A percentile compares a stretch with the other conserved stretches of the same genome.
Evolutionary conservation across 2,113 vertebrate genomes (phyloP).

Genomic region (Pelodiscus sinensis): DNA sequence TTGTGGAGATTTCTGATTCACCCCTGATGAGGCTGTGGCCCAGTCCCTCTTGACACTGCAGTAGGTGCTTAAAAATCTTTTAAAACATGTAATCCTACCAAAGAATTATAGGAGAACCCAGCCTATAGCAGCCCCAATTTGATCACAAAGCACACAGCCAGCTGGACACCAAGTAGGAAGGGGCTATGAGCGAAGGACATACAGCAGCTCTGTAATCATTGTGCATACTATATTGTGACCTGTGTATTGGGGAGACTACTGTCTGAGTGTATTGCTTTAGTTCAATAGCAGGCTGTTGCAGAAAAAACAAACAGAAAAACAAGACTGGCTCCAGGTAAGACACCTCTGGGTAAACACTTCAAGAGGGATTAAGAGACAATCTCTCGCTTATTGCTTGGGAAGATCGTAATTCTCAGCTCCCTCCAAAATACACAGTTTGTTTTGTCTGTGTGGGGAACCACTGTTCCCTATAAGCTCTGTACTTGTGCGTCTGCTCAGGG

Average conservation of each 20-base stretch:
- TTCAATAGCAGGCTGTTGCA: not conserved
- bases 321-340: constrained; percentile 21
- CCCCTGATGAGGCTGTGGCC: not conserved
- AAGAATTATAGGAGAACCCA: constrained; percentile 27
- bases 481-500: no score
- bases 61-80: constrained; percentile 31
- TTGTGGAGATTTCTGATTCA: constrained; percentile 44
- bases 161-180: not conserved
- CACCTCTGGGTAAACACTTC: constrained; percentile 15
- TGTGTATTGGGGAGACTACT: not conserved
- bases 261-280: not conserved
- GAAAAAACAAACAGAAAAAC: constrained; percentile 11
- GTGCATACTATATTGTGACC: not conserved
- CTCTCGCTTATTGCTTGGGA: not conserved
- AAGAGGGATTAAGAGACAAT: constrained; percentile 19
- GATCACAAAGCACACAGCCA: not conserved
- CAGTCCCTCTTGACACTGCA: not conserved
- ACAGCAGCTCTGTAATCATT: not conserved
- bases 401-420: not conserved
- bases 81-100: not conserved
- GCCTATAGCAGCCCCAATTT: not conserved
- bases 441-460: not conserved
- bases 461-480: no score
- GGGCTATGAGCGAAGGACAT: not conserved
- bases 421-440: not conserved